phyloP scores from a whole-genome alignment of 2,888 invertebrate genomes.

The Lycophotia porphyrea region DNA sequence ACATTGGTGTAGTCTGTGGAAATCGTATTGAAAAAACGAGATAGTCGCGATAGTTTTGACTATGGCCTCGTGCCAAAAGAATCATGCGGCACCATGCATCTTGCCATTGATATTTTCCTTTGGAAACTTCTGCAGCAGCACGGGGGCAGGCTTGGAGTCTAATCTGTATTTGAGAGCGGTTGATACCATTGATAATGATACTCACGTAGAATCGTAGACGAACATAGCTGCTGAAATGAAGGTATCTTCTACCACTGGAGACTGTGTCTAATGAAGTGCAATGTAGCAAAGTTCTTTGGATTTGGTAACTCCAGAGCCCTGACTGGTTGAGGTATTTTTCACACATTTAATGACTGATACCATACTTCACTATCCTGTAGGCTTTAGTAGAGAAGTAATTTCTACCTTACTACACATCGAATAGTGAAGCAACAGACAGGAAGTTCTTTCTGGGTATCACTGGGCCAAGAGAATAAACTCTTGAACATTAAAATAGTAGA shows the following conservation, averaged over 20 bases:
- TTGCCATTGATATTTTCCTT: not conserved
- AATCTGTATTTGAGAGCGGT: not conserved
- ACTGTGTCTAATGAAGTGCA: not conserved
- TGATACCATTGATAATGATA: not conserved
- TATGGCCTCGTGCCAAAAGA: no score
- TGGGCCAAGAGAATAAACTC: not conserved
- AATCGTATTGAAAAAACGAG: no score
- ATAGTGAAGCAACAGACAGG: no score
- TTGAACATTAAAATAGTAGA: not conserved
- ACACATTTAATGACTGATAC: not conserved
- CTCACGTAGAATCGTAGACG: no score
- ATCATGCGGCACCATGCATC: not conserved
- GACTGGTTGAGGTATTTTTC: not conserved
- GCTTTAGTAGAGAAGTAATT: no score
- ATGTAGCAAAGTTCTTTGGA: not conserved
- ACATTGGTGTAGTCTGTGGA: no score
- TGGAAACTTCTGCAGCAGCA: not conserved
- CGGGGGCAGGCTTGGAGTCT: not conserved
- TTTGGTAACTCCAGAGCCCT: not conserved
- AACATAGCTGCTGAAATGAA: not conserved
- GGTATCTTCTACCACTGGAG: not conserved
- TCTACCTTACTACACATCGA: no score
- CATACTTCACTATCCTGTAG: no score
- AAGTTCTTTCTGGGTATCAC: no score
- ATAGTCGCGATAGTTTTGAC: no score